Percentiles rank a stretch among this genome's conserved stretches.
These are phyloP conservation scores for Coleophora deauratella DNA, from an alignment of 2,888 invertebrate species.

Conservation along the genomic window DNA sequence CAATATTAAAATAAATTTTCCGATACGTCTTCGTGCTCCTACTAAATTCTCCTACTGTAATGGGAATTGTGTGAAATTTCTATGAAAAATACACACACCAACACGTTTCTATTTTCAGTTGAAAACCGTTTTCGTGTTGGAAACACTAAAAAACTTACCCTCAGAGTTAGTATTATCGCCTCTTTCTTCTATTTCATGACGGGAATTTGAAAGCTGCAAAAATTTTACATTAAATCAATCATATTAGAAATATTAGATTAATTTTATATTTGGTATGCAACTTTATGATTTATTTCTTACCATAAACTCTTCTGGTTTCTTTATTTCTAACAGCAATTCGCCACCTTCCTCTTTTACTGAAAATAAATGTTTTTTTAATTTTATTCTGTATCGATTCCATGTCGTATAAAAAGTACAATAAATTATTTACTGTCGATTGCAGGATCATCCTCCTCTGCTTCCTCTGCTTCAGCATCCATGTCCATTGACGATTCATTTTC, in stretches of 20 bases:
- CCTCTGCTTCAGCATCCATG: constrained; percentile 34
- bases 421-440: constrained; percentile 51
- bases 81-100: too few relatives aligned
- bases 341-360: constrained; percentile 57
- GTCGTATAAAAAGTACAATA: background rate
- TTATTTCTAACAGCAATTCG: constrained; percentile 62
- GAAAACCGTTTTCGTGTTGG: too few relatives aligned
- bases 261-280: too few relatives aligned
- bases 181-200: constrained; percentile 25
- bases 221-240: too few relatives aligned
- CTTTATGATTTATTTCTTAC: constrained; percentile 27
- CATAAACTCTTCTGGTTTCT: constrained; percentile 51
- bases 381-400: too few relatives aligned
- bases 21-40: too few relatives aligned
- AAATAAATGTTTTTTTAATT: too few relatives aligned
- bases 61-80: too few relatives aligned
- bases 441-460: constrained; percentile 46
- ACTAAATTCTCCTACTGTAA: too few relatives aligned
- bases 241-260: too few relatives aligned
- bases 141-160: constrained; percentile 21
- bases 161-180: constrained; percentile 33
- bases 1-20: constrained; percentile 3
- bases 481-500: constrained; percentile 54
- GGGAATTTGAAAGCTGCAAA: constrained; percentile 25
- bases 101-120: too few relatives aligned